Evolutionary conservation across 2,797 vertebrate genomes (phyloP), one percentile per base, ranked within the genome.

Genomic region (Dallia pectoralis): DNA sequence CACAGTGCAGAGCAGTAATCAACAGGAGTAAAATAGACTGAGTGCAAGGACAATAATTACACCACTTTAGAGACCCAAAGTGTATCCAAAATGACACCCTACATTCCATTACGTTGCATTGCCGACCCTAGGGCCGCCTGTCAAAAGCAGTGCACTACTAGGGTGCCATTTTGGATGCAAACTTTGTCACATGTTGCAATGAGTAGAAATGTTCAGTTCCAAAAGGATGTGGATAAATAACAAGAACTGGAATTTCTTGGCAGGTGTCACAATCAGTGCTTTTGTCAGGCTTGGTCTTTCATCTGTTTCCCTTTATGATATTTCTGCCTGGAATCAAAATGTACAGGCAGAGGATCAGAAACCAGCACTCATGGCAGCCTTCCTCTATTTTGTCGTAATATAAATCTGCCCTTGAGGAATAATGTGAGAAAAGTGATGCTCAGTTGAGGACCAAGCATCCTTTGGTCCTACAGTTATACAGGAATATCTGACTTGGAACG

Each of bases 241-340:
- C 40, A 40, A 74, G 32, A 59, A 25, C 61, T 0, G 22, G n/a
- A 72, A 18, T 67, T 65, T 51, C 62, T 30, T 76, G 69, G 71
- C 56, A 79, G 75, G 67, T 76, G 48, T 80, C 71, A 76, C 65
- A 71, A 75, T 75, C 67, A 63, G 56, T 70, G 53, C 29, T 68
- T 79, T 69, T 76, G 75, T 80, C 65, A 75, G 64, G 56, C 1
- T 11, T 80, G 61, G 71, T 49, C 64, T 80, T 81, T 80, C 53
- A 81, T 84, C 63, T 75, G 32, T 30, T 77, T 78, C 69, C 69
- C 72, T 79, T 32, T 74, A 79, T 79, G 33, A 66, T 19, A n/a
- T 48, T 40, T 63, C 53, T 11, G 71, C 69, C 8, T n/a, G 48
- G 76, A 77, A 65, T 63, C 64, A 72, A 48, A 29, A 69, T 27